Evolutionary conservation across 2,888 invertebrate genomes (phyloP).

Genomic region (Alcis repandata): DNA sequence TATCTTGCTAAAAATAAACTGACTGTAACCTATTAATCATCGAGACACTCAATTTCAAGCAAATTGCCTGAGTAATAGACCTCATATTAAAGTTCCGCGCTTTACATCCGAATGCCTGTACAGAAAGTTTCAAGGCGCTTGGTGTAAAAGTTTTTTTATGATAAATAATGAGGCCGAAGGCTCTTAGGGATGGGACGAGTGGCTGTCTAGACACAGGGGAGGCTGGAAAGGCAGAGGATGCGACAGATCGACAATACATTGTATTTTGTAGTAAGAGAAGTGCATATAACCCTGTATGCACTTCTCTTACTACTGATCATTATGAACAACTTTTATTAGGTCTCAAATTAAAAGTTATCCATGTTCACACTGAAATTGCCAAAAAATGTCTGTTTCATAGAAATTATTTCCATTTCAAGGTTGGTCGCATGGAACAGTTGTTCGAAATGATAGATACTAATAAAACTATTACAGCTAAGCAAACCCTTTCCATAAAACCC

Average conservation of each 20-base stretch:
- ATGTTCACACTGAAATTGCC: too few species aligned
- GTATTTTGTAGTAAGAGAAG: constrained; percentile 3
- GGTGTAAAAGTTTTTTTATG: constrained; percentile 38
- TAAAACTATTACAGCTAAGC: too few species aligned
- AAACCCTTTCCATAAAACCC: too few species aligned
- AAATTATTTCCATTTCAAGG: too few species aligned
- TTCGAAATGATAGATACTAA: too few species aligned
- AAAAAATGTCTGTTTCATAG: too few species aligned
- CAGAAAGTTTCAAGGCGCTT: constrained; percentile 28
- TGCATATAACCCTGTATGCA: neutral
- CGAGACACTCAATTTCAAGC: constrained; percentile 21
- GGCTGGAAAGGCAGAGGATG: constrained; percentile 12
- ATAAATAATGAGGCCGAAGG: constrained; percentile 20
- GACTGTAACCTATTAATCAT: constrained; percentile 19
- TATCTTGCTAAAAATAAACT: neutral
- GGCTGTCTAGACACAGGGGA: constrained; percentile 45
- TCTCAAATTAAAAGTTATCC: too few species aligned
- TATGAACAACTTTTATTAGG: too few species aligned
- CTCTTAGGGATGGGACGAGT: constrained; percentile 31
- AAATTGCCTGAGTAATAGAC: constrained; percentile 33
- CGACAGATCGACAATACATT: constrained; percentile 2
- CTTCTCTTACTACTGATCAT: too few species aligned
- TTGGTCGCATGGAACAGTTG: too few species aligned
- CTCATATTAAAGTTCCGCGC: constrained; percentile 28
- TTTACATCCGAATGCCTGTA: constrained; percentile 18